Conservation (phyloP, 2,888 invertebrate genomes). For the Drosophila affinis region DNA sequence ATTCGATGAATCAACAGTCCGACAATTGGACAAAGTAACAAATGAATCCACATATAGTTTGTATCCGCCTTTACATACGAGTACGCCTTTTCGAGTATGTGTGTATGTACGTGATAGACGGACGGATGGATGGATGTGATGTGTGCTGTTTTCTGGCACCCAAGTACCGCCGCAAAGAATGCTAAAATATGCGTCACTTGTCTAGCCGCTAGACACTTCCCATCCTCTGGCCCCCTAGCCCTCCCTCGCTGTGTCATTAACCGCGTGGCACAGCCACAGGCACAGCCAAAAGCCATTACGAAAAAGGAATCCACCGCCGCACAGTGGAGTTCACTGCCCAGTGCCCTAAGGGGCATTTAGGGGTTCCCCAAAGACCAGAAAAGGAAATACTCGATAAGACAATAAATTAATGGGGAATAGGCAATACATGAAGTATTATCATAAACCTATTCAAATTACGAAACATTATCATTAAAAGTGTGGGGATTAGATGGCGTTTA, state of each 20-base stretch:
- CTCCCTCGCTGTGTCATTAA: conserved; percentile 62
- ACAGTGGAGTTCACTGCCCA: conserved; percentile 29
- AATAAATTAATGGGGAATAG: neutral
- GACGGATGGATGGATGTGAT: neutral
- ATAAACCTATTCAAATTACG: neutral
- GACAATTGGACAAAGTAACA: conserved; percentile 54
- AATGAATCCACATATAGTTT: conserved; percentile 13
- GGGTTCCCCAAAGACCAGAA: neutral
- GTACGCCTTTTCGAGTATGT: too few species aligned
- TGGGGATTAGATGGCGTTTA: neutral
- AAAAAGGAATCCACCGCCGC: conserved; percentile 14
- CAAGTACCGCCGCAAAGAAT: conserved; percentile 51
- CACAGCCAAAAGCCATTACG: conserved; percentile 15
- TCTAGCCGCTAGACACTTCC: conserved; percentile 49
- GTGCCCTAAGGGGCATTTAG: neutral
- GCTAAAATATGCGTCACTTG: conserved; percentile 69
- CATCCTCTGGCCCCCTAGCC: conserved; percentile 28
- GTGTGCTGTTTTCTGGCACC: conserved; percentile 48
- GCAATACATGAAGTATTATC: neutral
- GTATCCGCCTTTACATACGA: conserved; percentile 10
- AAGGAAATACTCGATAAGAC: neutral
- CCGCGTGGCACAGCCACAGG: conserved; percentile 38
- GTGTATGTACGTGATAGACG: conserved; percentile 1
- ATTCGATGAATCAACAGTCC: conserved; percentile 60
- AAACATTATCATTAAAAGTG: neutral